Percentiles rank a stretch among this genome's conserved stretches.
These are phyloP conservation scores for Sanderia malayensis DNA, from an alignment of 30 jellyfish, hydroid and myxozoan species.

Conservation along the genomic window DNA sequence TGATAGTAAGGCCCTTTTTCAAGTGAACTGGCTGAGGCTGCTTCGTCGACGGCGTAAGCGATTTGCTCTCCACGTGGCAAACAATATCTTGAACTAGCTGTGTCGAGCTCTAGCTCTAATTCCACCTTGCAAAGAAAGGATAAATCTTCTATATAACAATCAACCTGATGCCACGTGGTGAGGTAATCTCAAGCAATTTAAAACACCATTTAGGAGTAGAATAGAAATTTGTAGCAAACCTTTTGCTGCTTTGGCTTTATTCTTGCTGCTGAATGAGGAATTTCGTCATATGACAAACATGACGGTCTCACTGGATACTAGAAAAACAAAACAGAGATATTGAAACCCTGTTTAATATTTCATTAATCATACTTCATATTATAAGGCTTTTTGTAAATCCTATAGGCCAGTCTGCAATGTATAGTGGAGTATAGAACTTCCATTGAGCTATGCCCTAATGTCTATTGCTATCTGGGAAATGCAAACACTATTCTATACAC, in stretches of 20 bases:
- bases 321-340: conserved; percentile 9
- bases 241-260: conserved; percentile 84
- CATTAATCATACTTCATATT: no score
- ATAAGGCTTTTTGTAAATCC: no score
- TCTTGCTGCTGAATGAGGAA: conserved; percentile 67
- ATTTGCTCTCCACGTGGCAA: conserved; percentile 91
- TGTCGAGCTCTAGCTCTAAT: conserved; percentile 75
- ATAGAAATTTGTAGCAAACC: conserved; percentile 26
- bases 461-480: no score
- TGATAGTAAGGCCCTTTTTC: conserved; percentile 37
- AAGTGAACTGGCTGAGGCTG: conserved; percentile 32
- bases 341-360: no score
- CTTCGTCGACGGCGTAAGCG: conserved; percentile 88
- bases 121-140: conserved; percentile 72
- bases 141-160: no score
- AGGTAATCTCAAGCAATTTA: no score
- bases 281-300: conserved; percentile 70
- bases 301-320: conserved; percentile 97
- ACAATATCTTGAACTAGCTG: conserved; percentile 61
- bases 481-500: no score
- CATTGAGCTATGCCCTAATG: no score
- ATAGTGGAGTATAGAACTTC: no score
- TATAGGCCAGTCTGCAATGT: no score
- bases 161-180: no score
- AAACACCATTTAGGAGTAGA: no score